These are phyloP conservation scores for Sarcophaga bullata DNA, from an alignment of 1,140 invertebrate genomes.

Conservation along the genomic window DNA sequence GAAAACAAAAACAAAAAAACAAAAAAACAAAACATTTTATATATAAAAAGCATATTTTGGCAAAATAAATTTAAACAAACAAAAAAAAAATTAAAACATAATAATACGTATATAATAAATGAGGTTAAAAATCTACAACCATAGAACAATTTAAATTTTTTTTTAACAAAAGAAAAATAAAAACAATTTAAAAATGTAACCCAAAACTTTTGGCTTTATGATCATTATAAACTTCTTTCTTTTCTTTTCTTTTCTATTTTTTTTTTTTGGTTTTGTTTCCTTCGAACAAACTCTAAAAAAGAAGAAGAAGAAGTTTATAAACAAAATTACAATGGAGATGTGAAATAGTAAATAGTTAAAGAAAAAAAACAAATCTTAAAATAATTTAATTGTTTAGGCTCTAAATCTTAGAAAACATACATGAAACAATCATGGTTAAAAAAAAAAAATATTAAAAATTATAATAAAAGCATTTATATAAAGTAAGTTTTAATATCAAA, in stretches of 20 bases:
- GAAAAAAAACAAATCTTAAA: constrained; percentile 30
- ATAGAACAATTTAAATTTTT: constrained; percentile 23
- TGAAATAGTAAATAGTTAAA: constrained; percentile 17
- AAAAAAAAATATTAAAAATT: not conserved
- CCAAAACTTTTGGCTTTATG: constrained; percentile 23
- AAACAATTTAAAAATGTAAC: not conserved
- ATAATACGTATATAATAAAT: not conserved
- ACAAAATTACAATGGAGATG: not conserved
- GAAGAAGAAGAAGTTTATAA: constrained; percentile 35
- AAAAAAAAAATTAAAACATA: too few relatives aligned
- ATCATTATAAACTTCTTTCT: constrained; percentile 25
- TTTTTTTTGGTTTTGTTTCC: not conserved
- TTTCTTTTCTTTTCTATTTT: too few relatives aligned
- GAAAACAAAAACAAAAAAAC: not conserved
- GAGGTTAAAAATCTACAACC: constrained; percentile 27
- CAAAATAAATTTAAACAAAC: not conserved
- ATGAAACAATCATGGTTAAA: constrained; percentile 28
- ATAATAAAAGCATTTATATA: not conserved
- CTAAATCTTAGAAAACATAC: constrained; percentile 37
- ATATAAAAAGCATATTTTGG: not conserved
- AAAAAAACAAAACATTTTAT: constrained; percentile 23
- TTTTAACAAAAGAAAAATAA: too few relatives aligned
- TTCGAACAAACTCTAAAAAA: not conserved
- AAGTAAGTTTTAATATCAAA: not conserved
- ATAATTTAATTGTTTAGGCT: constrained; percentile 39